Percentiles rank a stretch among this genome's conserved stretches.
These are phyloP conservation scores for Nyctibius bracteatus DNA, from an alignment of 2,113 vertebrate genomes.

Conservation along the genomic window DNA sequence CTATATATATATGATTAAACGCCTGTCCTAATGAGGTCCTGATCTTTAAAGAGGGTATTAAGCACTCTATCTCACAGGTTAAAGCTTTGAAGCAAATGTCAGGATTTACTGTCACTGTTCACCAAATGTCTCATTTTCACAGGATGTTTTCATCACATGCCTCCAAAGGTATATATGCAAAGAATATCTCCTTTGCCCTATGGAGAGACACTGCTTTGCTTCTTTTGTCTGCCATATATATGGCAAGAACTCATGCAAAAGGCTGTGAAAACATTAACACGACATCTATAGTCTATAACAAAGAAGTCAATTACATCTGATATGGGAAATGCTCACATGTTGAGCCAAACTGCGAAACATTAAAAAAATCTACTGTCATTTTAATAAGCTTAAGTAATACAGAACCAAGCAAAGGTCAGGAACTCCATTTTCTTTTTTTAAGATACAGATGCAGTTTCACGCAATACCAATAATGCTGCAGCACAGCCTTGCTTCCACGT, in stretches of 20 bases:
- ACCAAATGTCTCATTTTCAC: neutral
- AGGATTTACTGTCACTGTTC: neutral
- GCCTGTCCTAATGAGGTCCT: neutral
- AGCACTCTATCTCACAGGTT: neutral
- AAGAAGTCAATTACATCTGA: neutral
- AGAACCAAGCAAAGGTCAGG: neutral
- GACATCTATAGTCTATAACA: neutral
- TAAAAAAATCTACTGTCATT: neutral
- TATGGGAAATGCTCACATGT: accelerated
- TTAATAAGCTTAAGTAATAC: neutral
- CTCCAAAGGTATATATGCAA: neutral
- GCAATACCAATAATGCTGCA: neutral
- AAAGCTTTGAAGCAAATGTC: neutral
- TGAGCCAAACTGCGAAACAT: neutral
- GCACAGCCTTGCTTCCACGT: neutral
- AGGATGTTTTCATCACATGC: neutral
- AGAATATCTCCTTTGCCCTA: neutral
- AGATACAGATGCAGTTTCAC: neutral
- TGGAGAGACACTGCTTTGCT: neutral
- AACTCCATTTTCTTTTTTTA: too few relatives aligned
- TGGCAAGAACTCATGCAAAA: neutral
- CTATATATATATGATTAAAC: neutral
- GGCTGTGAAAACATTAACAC: neutral
- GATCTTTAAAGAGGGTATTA: neutral
- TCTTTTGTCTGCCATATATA: neutral